These are phyloP conservation scores for Strongylocentrotus purpuratus DNA, from an alignment of 35 echinoderm and acorn worm genomes.

Conservation along the genomic window DNA sequence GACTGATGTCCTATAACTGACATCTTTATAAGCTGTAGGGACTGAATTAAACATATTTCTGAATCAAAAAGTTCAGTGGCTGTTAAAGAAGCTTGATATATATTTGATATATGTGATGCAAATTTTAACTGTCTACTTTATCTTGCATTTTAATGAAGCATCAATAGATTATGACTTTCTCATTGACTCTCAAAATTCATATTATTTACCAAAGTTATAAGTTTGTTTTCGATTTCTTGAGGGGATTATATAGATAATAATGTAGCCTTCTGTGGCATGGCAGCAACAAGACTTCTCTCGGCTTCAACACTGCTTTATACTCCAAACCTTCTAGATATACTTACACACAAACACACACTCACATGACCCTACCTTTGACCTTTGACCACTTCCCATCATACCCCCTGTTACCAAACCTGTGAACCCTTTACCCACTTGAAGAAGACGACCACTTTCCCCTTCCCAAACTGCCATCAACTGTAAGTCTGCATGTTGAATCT, in stretches of 20 bases:
- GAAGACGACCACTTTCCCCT: neutral
- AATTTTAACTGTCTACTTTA: too few relatives aligned
- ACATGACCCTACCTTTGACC: neutral
- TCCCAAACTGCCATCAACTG: neutral
- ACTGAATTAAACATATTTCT: too few relatives aligned
- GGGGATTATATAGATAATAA: neutral
- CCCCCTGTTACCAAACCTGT: neutral
- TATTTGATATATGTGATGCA: neutral
- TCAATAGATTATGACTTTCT: neutral
- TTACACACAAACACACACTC: neutral
- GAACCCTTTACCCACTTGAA: neutral
- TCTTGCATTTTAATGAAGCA: neutral
- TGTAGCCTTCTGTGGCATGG: neutral
- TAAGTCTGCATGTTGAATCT: neutral
- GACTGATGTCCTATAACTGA: too few relatives aligned
- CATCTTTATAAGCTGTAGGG: too few relatives aligned
- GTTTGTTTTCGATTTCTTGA: neutral
- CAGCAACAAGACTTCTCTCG: neutral
- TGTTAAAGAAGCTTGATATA: neutral
- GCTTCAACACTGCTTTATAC: neutral
- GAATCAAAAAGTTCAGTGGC: too few relatives aligned
- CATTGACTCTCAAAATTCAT: neutral
- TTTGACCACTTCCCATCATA: neutral
- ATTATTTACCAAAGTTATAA: neutral
- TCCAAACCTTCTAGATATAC: neutral